A percentile compares a stretch with the other conserved stretches of the same genome.
Evolutionary conservation across 2,888 invertebrate genomes (phyloP).

Genomic region (Ectropis crepuscularia): DNA sequence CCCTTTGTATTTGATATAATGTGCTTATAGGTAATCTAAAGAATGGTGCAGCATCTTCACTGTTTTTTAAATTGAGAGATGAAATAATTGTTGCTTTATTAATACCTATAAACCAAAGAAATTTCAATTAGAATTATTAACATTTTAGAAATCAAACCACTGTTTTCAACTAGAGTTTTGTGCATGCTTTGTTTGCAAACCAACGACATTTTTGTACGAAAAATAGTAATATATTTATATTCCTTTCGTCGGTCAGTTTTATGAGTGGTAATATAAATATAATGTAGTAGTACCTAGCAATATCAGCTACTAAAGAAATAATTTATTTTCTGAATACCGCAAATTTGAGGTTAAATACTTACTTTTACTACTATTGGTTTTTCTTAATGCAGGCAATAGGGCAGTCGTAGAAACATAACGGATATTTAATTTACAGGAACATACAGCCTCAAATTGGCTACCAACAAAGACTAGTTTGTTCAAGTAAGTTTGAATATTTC

Average conservation of each 20-base stretch:
- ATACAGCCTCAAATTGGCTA: background rate
- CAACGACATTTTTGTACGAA: too few species aligned
- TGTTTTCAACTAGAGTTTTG: too few species aligned
- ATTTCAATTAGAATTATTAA: constrained; percentile 1
- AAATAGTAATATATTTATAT: background rate
- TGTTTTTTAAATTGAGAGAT: constrained; percentile 68
- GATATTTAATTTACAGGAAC: constrained; percentile 8
- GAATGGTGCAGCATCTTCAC: constrained; percentile 83
- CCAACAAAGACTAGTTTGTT: background rate
- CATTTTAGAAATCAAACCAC: constrained; percentile 1
- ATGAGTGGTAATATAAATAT: too few species aligned
- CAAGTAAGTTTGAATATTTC: background rate
- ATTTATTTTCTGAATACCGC: too few species aligned
- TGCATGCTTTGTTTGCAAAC: too few species aligned
- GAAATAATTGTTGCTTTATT: constrained; percentile 69
- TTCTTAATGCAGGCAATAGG: constrained; percentile 2
- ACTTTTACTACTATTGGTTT: constrained; percentile 25
- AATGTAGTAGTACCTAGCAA: too few species aligned
- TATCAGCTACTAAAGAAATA: too few species aligned
- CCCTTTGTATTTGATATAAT: constrained; percentile 62
- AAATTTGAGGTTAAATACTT: constrained; percentile 13
- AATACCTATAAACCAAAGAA: constrained; percentile 46
- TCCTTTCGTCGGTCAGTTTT: too few species aligned
- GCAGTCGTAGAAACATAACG: constrained; percentile 13
- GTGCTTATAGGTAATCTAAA: constrained; percentile 69